Evolutionary conservation across 2,113 vertebrate genomes (phyloP).

Genomic region (Lucifuga dentata): DNA sequence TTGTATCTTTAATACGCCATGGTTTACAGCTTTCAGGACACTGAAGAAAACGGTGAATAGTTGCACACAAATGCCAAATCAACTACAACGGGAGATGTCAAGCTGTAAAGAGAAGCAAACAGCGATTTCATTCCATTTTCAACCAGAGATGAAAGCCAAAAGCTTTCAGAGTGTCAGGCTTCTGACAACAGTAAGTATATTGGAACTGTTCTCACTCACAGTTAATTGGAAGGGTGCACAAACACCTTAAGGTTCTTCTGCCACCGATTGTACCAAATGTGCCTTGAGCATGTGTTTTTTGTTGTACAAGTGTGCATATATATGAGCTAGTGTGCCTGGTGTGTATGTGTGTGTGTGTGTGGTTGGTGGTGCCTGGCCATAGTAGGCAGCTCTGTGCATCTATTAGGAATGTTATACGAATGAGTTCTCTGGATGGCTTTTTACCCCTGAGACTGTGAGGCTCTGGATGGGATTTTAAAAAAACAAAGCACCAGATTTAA

Average conservation of each 20-base stretch:
- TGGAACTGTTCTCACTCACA: constrained; percentile 24
- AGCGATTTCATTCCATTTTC: constrained; percentile 17
- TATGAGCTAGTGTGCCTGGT: neutral
- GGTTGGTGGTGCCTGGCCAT: constrained; percentile 5
- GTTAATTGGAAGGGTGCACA: constrained; percentile 34
- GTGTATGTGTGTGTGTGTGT: neutral
- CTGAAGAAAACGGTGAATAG: constrained; percentile 5
- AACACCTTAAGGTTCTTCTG: constrained; percentile 30
- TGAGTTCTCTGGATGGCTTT: constrained; percentile 8
- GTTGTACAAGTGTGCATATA: constrained; percentile 4
- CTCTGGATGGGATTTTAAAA: no score
- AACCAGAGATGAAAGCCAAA: constrained; percentile 36
- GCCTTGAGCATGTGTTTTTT: neutral
- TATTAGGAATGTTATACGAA: constrained; percentile 41
- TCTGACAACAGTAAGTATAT: constrained; percentile 31
- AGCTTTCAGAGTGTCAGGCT: constrained; percentile 7
- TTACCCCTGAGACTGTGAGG: constrained; percentile 20
- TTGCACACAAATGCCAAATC: constrained; percentile 3
- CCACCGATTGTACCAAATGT: constrained; percentile 21
- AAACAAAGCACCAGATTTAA: no score
- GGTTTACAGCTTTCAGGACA: constrained; percentile 14
- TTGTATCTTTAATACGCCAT: neutral
- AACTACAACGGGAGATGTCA: constrained; percentile 7
- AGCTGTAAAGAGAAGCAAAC: constrained; percentile 8
- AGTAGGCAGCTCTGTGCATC: constrained; percentile 43